Evolutionary conservation across 2,113 vertebrate genomes (phyloP).

Genomic region (Carassius auratus): DNA sequence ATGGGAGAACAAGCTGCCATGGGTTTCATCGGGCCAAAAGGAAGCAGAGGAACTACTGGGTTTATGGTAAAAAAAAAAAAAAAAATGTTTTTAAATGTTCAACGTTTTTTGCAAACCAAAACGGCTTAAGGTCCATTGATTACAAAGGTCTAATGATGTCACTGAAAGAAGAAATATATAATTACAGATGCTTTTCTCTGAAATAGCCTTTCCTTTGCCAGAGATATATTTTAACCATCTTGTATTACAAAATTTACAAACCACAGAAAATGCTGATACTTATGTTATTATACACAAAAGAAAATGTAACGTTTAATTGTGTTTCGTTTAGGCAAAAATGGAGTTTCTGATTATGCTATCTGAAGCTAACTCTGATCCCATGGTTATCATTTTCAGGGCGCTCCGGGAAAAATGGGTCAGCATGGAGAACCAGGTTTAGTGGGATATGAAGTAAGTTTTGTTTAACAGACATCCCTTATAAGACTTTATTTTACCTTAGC

Average conservation of each 20-base stretch:
- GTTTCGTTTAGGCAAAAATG: not conserved
- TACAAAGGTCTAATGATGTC: not conserved
- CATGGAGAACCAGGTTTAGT: slow-evolving; percentile 85
- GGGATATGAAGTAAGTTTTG: slow-evolving; percentile 84
- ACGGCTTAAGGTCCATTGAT: not conserved
- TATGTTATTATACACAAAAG: not conserved
- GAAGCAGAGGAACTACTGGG: slow-evolving; percentile 91
- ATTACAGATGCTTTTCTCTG: not conserved
- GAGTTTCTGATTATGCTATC: not conserved
- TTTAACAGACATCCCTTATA: not conserved
- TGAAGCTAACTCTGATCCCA: slow-evolving; percentile 5
- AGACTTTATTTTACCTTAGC: slow-evolving; percentile 2
- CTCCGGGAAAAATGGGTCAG: slow-evolving; percentile 87
- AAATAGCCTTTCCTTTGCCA: not conserved
- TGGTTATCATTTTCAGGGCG: slow-evolving; percentile 77
- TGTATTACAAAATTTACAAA: not conserved
- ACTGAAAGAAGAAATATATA: not conserved
- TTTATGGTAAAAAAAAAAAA: slow-evolving; percentile 76
- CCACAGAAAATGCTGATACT: not conserved
- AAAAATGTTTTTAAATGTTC: not conserved
- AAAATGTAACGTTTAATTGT: not conserved
- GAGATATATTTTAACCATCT: not conserved
- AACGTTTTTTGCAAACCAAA: too few species aligned
- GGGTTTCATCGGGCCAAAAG: slow-evolving; percentile 90
- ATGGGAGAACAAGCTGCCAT: slow-evolving; percentile 80